Conservation (phyloP, 2,888 invertebrate genomes). For the Hecatera dysodea region DNA sequence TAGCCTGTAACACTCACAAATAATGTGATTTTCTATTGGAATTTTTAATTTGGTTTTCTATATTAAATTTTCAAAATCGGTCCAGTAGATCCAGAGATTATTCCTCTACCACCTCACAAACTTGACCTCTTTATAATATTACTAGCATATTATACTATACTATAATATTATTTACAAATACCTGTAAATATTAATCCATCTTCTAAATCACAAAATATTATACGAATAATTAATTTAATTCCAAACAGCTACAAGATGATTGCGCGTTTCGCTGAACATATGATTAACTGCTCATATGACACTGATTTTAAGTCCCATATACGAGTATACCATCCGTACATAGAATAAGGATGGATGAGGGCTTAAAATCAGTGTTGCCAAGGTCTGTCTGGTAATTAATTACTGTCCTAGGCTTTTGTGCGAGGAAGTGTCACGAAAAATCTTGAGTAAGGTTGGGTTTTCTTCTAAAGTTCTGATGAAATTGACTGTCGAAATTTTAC, state of each 20-base stretch:
- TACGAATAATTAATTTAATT: slow-evolving; percentile 45
- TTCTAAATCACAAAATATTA: neutral
- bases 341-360: no score
- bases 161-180: no score
- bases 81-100: no score
- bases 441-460: neutral
- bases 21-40: no score
- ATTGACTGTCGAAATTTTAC: neutral
- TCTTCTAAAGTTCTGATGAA: neutral
- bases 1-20: no score
- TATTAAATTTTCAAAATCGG: no score
- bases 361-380: slow-evolving; percentile 25
- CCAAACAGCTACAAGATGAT: slow-evolving; percentile 28
- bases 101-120: no score
- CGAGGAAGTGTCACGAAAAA: neutral
- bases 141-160: no score
- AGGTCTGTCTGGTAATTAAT: slow-evolving; percentile 39
- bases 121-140: no score
- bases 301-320: no score
- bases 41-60: no score
- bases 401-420: slow-evolving; percentile 3
- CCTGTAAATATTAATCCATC: neutral
- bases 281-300: slow-evolving; percentile 53
- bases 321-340: no score
- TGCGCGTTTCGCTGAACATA: slow-evolving; percentile 19